Conservation (phyloP, 1,140 invertebrate species). For the Zaprionus tsacasi region DNA sequence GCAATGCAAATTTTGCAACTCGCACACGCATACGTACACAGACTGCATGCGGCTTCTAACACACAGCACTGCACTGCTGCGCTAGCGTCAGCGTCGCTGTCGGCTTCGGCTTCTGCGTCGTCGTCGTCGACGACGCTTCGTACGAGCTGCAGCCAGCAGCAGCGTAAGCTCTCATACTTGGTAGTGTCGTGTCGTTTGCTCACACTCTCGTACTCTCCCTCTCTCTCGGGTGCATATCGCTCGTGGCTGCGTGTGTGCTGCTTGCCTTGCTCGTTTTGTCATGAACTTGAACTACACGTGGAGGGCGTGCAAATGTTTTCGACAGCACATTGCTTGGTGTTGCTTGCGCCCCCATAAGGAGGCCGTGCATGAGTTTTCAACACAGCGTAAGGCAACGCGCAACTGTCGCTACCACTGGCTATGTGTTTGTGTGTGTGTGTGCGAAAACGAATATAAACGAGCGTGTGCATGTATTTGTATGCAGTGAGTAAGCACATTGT, state of each 20-base stretch:
- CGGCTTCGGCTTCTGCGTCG: constrained; percentile 27
- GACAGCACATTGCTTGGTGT: constrained; percentile 37
- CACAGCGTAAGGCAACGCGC: constrained; percentile 55
- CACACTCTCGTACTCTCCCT: constrained; percentile 40
- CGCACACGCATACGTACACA: constrained; percentile 4
- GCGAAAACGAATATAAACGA: background rate
- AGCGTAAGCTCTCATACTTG: constrained; percentile 32
- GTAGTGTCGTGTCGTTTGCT: constrained; percentile 25
- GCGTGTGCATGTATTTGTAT: constrained; percentile 29
- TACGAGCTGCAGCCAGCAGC: constrained; percentile 25
- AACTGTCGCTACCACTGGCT: constrained; percentile 29
- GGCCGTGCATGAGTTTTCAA: constrained; percentile 69
- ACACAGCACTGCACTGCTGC: constrained; percentile 42
- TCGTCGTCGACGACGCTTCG: constrained; percentile 11
- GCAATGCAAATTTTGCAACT: constrained; percentile 53
- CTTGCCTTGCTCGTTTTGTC: constrained; percentile 54
- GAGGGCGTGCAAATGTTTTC: constrained; percentile 76
- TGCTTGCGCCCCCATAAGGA: constrained; percentile 47
- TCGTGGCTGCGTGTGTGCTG: constrained; percentile 37
- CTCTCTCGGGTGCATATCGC: constrained; percentile 35
- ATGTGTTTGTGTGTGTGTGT: constrained; percentile 25
- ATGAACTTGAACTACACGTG: constrained; percentile 84
- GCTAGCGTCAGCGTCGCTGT: constrained; percentile 34
- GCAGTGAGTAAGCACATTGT: constrained; percentile 67
- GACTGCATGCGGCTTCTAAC: background rate